Evolutionary conservation across 2,888 invertebrate species (phyloP).

Genomic region (Saturnia japonica): DNA sequence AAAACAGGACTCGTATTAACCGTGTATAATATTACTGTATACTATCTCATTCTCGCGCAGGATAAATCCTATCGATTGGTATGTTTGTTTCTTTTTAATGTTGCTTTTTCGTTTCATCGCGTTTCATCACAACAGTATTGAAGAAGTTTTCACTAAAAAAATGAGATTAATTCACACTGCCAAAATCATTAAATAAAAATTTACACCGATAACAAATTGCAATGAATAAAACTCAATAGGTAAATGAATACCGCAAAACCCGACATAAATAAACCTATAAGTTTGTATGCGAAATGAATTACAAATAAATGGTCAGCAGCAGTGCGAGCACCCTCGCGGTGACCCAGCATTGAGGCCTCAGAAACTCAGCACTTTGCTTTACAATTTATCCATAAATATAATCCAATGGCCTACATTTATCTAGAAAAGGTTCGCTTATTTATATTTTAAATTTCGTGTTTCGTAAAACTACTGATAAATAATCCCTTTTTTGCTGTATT

Average conservation of each 20-base stretch:
- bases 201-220: not conserved
- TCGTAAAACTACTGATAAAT: not conserved
- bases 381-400: slow-evolving; percentile 3
- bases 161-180: not conserved
- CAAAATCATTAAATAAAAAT: not conserved
- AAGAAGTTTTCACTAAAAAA: not conserved
- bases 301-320: not conserved
- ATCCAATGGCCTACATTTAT: not conserved
- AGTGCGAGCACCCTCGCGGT: not conserved
- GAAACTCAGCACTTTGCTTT: not conserved
- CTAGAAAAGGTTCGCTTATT: slow-evolving; percentile 7
- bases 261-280: not conserved
- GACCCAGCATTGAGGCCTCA: not conserved
- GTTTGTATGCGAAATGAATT: not conserved
- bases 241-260: not conserved
- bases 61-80: too few relatives aligned
- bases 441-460: not conserved
- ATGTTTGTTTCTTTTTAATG: too few relatives aligned
- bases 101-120: too few relatives aligned
- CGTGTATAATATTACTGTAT: too few relatives aligned
- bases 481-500: not conserved
- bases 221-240: not conserved
- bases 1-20: too few relatives aligned
- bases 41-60: too few relatives aligned
- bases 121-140: too few relatives aligned